Percentiles rank a stretch among this genome's conserved stretches.
phyloP scores from a whole-genome alignment of 2,113 vertebrate species.

The Empidonax alnorum region DNA sequence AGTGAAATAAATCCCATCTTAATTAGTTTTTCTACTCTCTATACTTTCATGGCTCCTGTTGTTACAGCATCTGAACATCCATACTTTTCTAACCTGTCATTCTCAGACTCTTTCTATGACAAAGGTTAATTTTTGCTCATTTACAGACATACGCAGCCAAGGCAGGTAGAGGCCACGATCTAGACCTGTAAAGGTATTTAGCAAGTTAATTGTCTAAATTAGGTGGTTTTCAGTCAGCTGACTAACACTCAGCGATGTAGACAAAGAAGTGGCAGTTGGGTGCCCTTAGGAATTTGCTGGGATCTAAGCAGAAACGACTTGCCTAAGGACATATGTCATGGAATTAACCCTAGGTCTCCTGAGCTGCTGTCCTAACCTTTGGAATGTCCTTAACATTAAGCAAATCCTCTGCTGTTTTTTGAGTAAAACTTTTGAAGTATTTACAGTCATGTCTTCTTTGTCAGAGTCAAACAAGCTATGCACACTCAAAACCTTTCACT shows the following conservation, averaged over 20 bases:
- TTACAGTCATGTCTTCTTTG: constrained; percentile 24
- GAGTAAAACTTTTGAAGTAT: constrained; percentile 46
- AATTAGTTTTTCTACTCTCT: background rate
- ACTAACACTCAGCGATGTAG: background rate
- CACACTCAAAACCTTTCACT: background rate
- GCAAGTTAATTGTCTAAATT: constrained; percentile 6
- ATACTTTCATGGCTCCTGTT: background rate
- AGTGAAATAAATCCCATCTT: constrained; percentile 6
- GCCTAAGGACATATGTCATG: background rate
- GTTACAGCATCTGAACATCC: background rate
- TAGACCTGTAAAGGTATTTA: background rate
- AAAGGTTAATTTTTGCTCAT: background rate
- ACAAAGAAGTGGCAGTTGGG: constrained; percentile 16
- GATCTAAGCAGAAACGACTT: constrained; percentile 25
- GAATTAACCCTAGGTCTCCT: constrained; percentile 46
- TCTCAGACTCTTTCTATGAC: background rate
- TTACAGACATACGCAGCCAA: background rate
- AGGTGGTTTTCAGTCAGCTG: background rate
- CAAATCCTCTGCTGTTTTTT: constrained; percentile 26
- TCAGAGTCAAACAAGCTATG: background rate
- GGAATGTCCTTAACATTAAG: constrained; percentile 24
- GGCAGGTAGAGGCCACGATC: background rate
- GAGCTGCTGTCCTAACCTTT: constrained; percentile 23
- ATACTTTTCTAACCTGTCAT: background rate
- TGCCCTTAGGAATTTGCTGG: constrained; percentile 29